Conservation (phyloP, 2,797 vertebrate species). For the Falco concolor region DNA sequence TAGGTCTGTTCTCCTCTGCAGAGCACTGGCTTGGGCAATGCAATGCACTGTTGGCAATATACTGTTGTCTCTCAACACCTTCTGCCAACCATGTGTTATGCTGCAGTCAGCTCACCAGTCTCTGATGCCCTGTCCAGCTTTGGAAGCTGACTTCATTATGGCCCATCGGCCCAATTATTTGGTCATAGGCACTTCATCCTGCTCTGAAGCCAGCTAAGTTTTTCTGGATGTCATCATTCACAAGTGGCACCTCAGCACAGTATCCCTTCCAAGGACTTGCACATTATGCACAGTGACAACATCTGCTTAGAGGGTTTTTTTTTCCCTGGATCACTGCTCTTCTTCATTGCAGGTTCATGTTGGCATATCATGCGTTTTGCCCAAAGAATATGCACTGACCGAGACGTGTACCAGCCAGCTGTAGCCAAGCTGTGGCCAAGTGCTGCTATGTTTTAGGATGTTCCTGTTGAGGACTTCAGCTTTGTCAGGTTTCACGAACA, state of each 20-base stretch:
- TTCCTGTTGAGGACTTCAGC: neutral
- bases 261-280: neutral
- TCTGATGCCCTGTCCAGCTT: neutral
- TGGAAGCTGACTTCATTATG: too few species aligned
- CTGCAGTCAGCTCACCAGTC: neutral
- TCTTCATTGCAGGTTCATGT: accelerated
- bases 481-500: neutral
- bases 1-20: neutral
- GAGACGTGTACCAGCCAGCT: neutral
- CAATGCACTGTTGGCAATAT: accelerated
- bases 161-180: neutral
- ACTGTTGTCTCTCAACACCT: neutral
- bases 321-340: neutral
- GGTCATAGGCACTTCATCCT: neutral
- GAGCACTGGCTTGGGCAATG: neutral
- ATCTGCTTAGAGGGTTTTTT: neutral
- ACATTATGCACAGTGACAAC: accelerated
- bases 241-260: neutral
- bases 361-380: accelerated
- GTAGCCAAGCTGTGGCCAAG: neutral
- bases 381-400: accelerated
- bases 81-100: neutral
- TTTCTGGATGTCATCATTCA: neutral
- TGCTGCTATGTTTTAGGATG: neutral
- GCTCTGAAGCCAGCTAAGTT: neutral